phyloP scores from a whole-genome alignment of 2,888 invertebrate genomes.

The Chouioia cunea region DNA sequence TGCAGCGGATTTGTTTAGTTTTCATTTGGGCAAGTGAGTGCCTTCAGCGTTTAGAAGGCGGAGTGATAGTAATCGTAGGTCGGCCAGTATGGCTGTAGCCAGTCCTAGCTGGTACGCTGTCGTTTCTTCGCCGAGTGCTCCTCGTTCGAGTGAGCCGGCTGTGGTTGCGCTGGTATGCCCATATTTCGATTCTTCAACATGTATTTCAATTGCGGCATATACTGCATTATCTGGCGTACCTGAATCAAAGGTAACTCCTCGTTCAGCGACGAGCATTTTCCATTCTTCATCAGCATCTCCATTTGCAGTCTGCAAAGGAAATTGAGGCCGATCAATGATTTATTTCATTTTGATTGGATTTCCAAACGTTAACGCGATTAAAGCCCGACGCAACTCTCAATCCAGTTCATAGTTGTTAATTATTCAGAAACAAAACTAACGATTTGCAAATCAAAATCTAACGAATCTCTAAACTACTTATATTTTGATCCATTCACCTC shows the following conservation, averaged over 20 bases:
- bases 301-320: conserved; percentile 75
- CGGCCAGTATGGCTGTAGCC: conserved; percentile 70
- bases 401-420: not conserved
- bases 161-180: conserved; percentile 54
- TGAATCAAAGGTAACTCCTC: conserved; percentile 85
- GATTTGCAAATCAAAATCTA: not conserved
- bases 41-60: conserved; percentile 58
- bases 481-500: not conserved
- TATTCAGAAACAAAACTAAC: not conserved
- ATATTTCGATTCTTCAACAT: conserved; percentile 76
- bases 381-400: not conserved
- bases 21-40: not conserved
- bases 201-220: conserved; percentile 89
- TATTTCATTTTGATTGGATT: no score
- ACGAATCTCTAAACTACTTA: not conserved
- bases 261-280: conserved; percentile 79
- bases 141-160: conserved; percentile 62
- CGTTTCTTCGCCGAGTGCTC: conserved; percentile 70
- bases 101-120: conserved; percentile 75
- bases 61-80: conserved; percentile 68
- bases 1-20: not conserved
- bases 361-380: no score
- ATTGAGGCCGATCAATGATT: conserved; percentile 3
- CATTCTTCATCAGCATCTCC: conserved; percentile 81
- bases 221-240: conserved; percentile 86